phyloP scores from a whole-genome alignment of 1,140 invertebrate species.

The Phenacoccus solenopsis region DNA sequence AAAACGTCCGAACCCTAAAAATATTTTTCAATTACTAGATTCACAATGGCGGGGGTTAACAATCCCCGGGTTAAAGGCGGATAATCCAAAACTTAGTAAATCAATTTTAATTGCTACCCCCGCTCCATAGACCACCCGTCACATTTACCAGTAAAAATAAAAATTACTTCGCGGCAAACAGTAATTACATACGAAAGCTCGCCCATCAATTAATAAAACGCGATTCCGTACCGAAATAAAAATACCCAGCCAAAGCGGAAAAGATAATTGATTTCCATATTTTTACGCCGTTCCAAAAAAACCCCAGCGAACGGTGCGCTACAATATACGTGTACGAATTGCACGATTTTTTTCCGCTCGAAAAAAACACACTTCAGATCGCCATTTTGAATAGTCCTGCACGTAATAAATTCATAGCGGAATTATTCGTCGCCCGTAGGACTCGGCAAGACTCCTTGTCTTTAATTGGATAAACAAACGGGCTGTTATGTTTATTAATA shows the following conservation, averaged over 20 bases:
- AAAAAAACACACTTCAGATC: too few species aligned
- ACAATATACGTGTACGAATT: too few species aligned
- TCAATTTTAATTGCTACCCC: not conserved
- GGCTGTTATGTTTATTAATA: not conserved
- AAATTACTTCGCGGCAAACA: not conserved
- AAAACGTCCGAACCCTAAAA: not conserved
- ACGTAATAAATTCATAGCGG: not conserved
- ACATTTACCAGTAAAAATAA: not conserved
- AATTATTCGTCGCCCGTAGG: too few species aligned
- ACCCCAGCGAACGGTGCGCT: too few species aligned
- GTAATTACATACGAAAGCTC: not conserved
- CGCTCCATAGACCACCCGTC: not conserved
- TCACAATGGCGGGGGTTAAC: not conserved
- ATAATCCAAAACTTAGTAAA: conserved; percentile 3
- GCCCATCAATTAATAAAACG: not conserved
- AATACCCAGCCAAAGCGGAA: too few species aligned
- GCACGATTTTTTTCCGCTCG: too few species aligned
- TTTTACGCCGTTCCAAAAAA: too few species aligned
- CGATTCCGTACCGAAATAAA: too few species aligned
- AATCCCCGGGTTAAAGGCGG: not conserved
- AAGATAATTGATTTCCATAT: too few species aligned
- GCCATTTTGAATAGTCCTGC: too few species aligned
- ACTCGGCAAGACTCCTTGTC: not conserved
- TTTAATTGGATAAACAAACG: not conserved
- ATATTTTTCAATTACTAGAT: conserved; percentile 3